Evolutionary conservation across 2,797 vertebrate genomes (phyloP).

Genomic region (Acipenser oxyrinchus): DNA sequence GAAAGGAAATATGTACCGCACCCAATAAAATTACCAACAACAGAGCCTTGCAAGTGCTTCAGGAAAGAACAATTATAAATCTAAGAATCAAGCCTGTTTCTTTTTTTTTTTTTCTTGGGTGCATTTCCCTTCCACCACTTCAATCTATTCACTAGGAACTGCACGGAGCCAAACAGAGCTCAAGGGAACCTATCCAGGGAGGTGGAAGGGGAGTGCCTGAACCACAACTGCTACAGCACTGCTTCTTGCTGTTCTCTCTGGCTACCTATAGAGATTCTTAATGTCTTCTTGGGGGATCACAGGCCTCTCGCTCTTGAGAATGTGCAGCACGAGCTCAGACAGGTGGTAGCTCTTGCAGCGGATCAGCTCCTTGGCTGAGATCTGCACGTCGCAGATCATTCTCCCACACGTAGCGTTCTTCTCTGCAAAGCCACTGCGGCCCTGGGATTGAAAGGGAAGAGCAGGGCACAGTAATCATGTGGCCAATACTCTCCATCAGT

Average conservation of each 20-base stretch:
- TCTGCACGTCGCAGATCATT: conserved; percentile 90
- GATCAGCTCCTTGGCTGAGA: conserved; percentile 93
- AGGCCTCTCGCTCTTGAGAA: conserved; percentile 75
- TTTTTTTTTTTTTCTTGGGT: too few species aligned
- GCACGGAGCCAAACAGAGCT: too few species aligned
- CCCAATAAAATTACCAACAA: too few species aligned
- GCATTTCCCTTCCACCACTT: too few species aligned
- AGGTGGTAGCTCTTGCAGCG: conserved; percentile 94
- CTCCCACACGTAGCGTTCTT: conserved; percentile 90
- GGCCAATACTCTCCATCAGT: background rate
- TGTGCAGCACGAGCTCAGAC: conserved; percentile 77
- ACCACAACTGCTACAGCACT: too few species aligned
- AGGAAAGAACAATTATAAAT: too few species aligned
- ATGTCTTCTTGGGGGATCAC: conserved; percentile 71
- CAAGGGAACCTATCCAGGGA: too few species aligned
- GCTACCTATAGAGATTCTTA: conserved; percentile 79
- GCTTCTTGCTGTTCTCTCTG: background rate
- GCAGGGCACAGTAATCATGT: background rate
- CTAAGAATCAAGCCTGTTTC: too few species aligned
- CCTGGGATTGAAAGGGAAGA: conserved; percentile 46
- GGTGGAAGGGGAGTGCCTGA: too few species aligned
- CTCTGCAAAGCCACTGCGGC: conserved; percentile 84
- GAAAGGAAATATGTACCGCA: too few species aligned
- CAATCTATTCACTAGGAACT: too few species aligned
- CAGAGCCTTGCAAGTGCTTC: too few species aligned